A percentile compares a stretch with the other conserved stretches of the same genome.
Conservation (phyloP, 2,888 invertebrate species). For the Sacculina carcini region DNA sequence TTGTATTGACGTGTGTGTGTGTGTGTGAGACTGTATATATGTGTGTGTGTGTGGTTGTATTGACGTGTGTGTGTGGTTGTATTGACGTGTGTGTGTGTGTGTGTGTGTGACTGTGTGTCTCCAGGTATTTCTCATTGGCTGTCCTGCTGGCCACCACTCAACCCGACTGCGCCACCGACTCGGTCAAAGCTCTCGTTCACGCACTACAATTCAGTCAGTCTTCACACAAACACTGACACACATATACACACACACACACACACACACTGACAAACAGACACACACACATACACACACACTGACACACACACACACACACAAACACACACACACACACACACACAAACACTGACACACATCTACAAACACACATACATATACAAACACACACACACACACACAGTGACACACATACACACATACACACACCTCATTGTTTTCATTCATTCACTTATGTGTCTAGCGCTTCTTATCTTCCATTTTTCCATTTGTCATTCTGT, state of each 20-base stretch:
- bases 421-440: background rate
- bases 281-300: conserved; percentile 3
- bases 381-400: background rate
- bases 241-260: background rate
- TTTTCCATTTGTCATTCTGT: background rate
- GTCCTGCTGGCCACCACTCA: too few relatives aligned
- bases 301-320: conserved; percentile 2
- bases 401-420: background rate
- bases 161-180: too few relatives aligned
- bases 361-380: background rate
- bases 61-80: too few relatives aligned
- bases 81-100: too few relatives aligned
- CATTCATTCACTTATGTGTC: background rate
- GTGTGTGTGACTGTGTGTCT: too few relatives aligned
- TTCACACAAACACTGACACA: conserved; percentile 1
- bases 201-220: too few relatives aligned
- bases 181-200: too few relatives aligned
- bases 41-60: too few relatives aligned
- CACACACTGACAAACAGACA: conserved; percentile 2
- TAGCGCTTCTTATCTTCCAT: background rate
- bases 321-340: background rate
- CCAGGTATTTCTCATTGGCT: too few relatives aligned
- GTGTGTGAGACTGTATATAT: too few relatives aligned
- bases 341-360: background rate
- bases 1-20: too few relatives aligned